Base-by-base conservation (phyloP, 2,888 invertebrate genomes). In the Drosophila ustulata region DNA sequence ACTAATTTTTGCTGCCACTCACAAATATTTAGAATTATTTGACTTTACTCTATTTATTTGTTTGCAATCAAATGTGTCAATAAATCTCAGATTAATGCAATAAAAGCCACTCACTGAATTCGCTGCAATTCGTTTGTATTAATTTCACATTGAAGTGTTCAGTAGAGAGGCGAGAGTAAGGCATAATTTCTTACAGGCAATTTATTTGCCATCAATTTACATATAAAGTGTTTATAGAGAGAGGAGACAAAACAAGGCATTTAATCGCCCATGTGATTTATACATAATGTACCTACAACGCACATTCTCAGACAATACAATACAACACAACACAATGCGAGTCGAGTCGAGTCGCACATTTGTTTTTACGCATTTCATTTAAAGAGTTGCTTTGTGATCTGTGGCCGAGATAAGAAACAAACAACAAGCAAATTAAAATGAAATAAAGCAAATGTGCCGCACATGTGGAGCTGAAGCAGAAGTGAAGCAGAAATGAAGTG, bases 251-350 rank as follows among this genome's bases (percentile, higher is more conserved):
- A 79, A 77, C 70, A 85, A 67, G 39, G 41, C 69, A 78, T 75
- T 86, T 82, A 83, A 83, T 83, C 80, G 83, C 46, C 67, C 64
- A 51, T 75, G 58, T 80, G 80, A 85, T 88, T 83, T 88, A 86
- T 88, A 72, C 59, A 69, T 57, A 74, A 74, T 71, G 62, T 73
- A 62, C 56, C 26, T 51, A 65, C 34, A 50, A 57, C 52, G 47
- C 34, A 37, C 25, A 57, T 26, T 11, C 26, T 18, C 25, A 7
- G 5, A n/a, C n/a, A 11, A 18, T 26, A 26, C 34, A 37, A n/a
- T 4, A 37, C 11, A 37, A 37, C 1, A 46, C 13, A 37, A 37
- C 9, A 1, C 18, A 47, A 18, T 32, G 28, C 18, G 13, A 39
- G 30, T 4, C 30, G 30, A 30, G 23, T 4, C 30, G 32, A 32